A percentile compares a stretch with the other conserved stretches of the same genome.
phyloP scores from a whole-genome alignment of 2,797 vertebrate species.

The Nyctalus aviator region DNA sequence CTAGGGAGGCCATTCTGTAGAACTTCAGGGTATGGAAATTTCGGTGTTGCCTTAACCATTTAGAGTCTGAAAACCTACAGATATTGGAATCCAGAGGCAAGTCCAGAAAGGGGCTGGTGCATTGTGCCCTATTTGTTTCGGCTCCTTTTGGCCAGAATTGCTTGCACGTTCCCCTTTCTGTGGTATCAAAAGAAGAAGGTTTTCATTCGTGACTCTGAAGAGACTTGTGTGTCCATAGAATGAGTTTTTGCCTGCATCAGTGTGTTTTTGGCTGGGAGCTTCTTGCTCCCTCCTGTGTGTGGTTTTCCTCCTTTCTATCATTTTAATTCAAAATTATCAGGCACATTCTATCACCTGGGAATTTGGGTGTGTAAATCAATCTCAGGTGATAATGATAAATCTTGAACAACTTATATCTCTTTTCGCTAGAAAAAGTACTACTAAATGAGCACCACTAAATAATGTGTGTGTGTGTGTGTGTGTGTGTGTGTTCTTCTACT shows the following conservation, averaged over 20 bases:
- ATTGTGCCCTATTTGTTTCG: not conserved
- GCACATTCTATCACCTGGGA: not conserved
- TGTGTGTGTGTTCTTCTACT: not conserved
- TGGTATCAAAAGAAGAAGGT: not conserved
- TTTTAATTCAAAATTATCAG: too few species aligned
- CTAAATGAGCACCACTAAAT: not conserved
- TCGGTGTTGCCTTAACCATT: not conserved
- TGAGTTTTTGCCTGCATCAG: not conserved
- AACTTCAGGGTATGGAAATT: not conserved
- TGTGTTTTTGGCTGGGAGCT: not conserved
- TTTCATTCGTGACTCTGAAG: not conserved
- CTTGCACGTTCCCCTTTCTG: not conserved
- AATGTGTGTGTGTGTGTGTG: not conserved
- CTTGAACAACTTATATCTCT: slow-evolving; percentile 36
- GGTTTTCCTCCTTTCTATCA: not conserved
- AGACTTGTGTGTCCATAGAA: not conserved
- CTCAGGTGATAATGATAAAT: not conserved
- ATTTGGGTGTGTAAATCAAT: not conserved
- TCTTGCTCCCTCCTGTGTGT: not conserved
- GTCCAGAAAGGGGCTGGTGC: not conserved
- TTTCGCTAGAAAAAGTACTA: slow-evolving; percentile 4
- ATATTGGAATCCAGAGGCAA: slow-evolving; percentile 24
- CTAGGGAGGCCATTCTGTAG: not conserved
- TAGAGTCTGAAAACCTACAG: not conserved
- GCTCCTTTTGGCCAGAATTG: not conserved